Evolutionary conservation across 2,888 invertebrate species (phyloP).

Genomic region (Vanessa cardui): DNA sequence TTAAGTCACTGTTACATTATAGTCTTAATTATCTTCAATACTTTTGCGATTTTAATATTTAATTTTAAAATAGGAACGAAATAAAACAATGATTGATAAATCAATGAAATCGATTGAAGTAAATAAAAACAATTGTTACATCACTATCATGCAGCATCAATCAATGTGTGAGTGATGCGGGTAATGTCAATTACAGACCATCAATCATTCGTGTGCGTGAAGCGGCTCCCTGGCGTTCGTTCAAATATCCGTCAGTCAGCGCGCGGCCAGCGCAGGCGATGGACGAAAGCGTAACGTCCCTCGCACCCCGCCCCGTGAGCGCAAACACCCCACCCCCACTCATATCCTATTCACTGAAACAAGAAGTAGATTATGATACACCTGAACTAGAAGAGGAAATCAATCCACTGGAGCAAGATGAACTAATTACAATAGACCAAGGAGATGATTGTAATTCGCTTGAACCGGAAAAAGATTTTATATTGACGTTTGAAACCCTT

Average conservation of each 20-base stretch:
- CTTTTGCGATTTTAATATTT: no score
- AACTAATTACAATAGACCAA: neutral
- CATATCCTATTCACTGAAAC: neutral
- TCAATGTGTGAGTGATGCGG: constrained; percentile 11
- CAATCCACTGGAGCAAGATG: neutral
- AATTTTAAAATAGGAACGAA: neutral
- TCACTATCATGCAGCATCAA: neutral
- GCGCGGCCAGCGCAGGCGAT: constrained; percentile 28
- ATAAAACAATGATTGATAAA: neutral
- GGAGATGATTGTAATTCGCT: neutral
- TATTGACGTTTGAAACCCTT: constrained; percentile 19
- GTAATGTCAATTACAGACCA: neutral
- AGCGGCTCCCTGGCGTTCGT: constrained; percentile 14
- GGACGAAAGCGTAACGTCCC: constrained; percentile 20
- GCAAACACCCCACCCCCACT: neutral
- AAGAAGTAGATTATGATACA: neutral
- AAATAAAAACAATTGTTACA: neutral
- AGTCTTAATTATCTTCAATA: no score
- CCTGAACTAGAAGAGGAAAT: neutral
- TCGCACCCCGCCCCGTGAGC: neutral
- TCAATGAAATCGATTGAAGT: neutral
- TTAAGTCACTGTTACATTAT: no score
- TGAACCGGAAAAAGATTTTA: constrained; percentile 26
- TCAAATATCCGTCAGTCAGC: constrained; percentile 36
- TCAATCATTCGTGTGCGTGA: constrained; percentile 10